These are phyloP conservation scores for Protonemura montana DNA, from an alignment of 2,888 invertebrate genomes.

Conservation along the genomic window DNA sequence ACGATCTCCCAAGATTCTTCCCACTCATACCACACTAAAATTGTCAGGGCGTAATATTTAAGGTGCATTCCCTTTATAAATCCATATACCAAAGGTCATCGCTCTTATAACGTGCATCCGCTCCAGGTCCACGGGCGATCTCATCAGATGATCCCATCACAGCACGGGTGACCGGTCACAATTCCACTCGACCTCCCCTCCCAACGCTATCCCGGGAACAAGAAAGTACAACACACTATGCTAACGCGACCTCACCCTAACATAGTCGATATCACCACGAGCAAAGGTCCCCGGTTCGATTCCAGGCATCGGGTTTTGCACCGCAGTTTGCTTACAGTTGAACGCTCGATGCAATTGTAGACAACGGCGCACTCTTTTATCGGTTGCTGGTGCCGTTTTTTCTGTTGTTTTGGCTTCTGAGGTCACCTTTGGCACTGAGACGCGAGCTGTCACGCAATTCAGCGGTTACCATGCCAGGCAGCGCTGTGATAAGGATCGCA, in stretches of 20 bases:
- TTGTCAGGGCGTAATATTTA: not conserved
- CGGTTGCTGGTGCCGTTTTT: not conserved
- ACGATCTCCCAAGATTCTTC: too few relatives aligned
- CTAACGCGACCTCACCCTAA: not conserved
- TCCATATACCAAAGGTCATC: not conserved
- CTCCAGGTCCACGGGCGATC: not conserved
- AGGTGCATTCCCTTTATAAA: not conserved
- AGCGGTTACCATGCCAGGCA: too few relatives aligned
- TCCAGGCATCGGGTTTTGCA: not conserved
- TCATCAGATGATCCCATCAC: slow-evolving; percentile 7
- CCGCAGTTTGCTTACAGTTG: not conserved
- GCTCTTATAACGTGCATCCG: not conserved
- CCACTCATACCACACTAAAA: not conserved
- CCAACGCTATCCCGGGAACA: not conserved
- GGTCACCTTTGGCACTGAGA: too few relatives aligned
- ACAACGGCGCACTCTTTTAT: not conserved
- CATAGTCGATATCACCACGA: not conserved
- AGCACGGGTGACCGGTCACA: not conserved
- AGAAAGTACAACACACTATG: not conserved
- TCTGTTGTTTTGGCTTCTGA: not conserved
- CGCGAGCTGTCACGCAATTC: too few relatives aligned
- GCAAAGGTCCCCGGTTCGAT: not conserved
- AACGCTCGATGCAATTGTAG: not conserved
- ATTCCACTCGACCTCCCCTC: too few relatives aligned
- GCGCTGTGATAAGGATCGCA: too few relatives aligned